Conservation (phyloP, 2,888 invertebrate genomes). For the Smittia sp. region DNA sequence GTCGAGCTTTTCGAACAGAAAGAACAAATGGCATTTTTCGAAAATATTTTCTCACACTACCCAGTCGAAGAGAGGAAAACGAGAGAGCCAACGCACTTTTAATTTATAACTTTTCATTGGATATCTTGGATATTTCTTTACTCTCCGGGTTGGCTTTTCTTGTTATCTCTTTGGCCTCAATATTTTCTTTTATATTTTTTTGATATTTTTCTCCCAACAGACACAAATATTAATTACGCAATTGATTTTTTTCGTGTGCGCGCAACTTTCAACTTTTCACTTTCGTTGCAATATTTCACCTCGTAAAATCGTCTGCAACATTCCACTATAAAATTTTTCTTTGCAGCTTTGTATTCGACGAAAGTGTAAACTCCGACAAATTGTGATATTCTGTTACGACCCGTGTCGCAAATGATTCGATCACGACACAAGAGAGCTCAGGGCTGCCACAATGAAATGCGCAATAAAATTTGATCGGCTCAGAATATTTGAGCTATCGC, state of each 20-base stretch:
- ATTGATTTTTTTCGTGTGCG: constrained; percentile 5
- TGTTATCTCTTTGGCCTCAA: constrained; percentile 27
- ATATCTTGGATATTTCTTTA: constrained; percentile 23
- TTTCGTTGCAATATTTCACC: not conserved
- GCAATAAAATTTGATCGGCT: constrained; percentile 24
- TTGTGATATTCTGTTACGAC: not conserved
- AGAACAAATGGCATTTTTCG: constrained; percentile 15
- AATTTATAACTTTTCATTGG: constrained; percentile 27
- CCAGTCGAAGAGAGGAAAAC: not conserved
- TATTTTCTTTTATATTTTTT: constrained; percentile 17
- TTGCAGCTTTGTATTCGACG: not conserved
- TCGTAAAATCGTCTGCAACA: not conserved
- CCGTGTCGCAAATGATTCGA: not conserved
- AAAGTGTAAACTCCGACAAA: not conserved
- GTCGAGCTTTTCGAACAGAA: not conserved
- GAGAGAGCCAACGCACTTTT: constrained; percentile 16
- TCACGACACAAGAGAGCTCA: not conserved
- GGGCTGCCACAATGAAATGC: not conserved
- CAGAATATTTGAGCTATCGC: not conserved
- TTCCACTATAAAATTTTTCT: constrained; percentile 18
- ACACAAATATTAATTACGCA: constrained; percentile 29
- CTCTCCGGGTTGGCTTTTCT: not conserved
- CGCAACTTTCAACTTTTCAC: not conserved
- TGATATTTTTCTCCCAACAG: not conserved
- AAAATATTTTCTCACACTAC: constrained; percentile 28